Evolutionary conservation across 2,797 vertebrate species (phyloP).

Genomic region (Aulostomus chinensis): DNA sequence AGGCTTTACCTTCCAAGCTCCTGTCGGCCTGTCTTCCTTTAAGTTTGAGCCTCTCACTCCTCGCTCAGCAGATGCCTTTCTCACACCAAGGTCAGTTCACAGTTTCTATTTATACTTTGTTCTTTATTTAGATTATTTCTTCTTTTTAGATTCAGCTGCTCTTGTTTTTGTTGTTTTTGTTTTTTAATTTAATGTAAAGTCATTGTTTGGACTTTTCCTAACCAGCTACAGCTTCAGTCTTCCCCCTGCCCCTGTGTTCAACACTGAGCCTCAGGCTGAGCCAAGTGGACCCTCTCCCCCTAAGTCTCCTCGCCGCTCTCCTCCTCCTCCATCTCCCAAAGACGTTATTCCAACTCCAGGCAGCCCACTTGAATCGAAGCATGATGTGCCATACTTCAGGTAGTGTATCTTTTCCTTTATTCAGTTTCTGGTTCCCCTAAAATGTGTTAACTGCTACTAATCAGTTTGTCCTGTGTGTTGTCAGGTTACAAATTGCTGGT

Average conservation of each 20-base stretch:
- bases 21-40: slow-evolving; percentile 80
- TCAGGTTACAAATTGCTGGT: slow-evolving; percentile 79
- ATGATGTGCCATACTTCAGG: slow-evolving; percentile 81
- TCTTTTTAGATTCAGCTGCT: background rate
- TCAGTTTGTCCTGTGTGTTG: too few relatives aligned
- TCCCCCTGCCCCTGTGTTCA: slow-evolving; percentile 18
- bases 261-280: slow-evolving; percentile 13
- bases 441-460: background rate
- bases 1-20: slow-evolving; percentile 88
- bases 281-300: background rate
- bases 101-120: background rate
- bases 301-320: slow-evolving; percentile 20
- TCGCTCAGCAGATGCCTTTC: slow-evolving; percentile 81
- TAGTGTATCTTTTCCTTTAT: slow-evolving; percentile 15
- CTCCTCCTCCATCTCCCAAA: background rate
- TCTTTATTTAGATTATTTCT: background rate
- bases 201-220: slow-evolving; percentile 2
- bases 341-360: slow-evolving; percentile 2
- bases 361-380: slow-evolving; percentile 59
- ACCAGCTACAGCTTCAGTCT: slow-evolving; percentile 34
- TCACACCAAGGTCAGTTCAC: slow-evolving; percentile 74
- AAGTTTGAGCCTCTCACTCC: slow-evolving; percentile 85
- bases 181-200: background rate
- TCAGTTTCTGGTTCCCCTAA: too few relatives aligned
- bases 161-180: background rate